Evolutionary conservation across 2,797 vertebrate genomes (phyloP), one percentile per base, ranked within the genome.

Genomic region (Brotogeris chrysoptera): DNA sequence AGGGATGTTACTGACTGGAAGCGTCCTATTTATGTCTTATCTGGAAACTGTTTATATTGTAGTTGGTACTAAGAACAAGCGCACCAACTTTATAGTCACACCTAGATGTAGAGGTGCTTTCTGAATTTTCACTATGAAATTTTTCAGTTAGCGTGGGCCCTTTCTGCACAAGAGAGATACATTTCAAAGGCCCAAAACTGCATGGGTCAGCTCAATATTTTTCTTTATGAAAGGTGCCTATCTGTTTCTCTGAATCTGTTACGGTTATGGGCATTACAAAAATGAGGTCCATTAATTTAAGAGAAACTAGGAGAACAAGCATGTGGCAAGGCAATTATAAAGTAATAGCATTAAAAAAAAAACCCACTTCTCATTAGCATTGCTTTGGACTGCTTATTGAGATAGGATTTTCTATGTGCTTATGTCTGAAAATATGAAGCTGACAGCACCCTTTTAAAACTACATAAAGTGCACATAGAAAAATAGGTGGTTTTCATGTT

Each of bases 251-350:
- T 61, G 60, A 68, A 73, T 68, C 39, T 39, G 6, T n/a, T 28
- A 57, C 18, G 2, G 55, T 59, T 59, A 59, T 59, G 16, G 20
- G 14, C 16, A 16, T 64, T 50, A n/a, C n/a, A 84, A 73, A 81
- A 94, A 25, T 20, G 10, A 21, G 5, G 7, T 73, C 41, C 38
- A 5, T 63, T 85, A 64, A 38, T 20, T 86, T 70, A 66, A 72
- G 80, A 53, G 87, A 85, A 57, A 12, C 24, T 53, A 25, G 23
- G 43, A 79, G 32, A 60, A 60, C 77, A 55, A 43, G 68, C 80
- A 50, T 87, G 71, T 88, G 71, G 55, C 64, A 88, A 82, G 83
- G 52, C 68, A 84, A 77, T 84, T 19, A 64, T 36, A 11, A 90
- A 84, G 70, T 59, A 49, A 47, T 16, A 34, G 21, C n/a, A 78